Conservation (phyloP, 2,113 vertebrate species). For the Agapornis roseicollis region DNA sequence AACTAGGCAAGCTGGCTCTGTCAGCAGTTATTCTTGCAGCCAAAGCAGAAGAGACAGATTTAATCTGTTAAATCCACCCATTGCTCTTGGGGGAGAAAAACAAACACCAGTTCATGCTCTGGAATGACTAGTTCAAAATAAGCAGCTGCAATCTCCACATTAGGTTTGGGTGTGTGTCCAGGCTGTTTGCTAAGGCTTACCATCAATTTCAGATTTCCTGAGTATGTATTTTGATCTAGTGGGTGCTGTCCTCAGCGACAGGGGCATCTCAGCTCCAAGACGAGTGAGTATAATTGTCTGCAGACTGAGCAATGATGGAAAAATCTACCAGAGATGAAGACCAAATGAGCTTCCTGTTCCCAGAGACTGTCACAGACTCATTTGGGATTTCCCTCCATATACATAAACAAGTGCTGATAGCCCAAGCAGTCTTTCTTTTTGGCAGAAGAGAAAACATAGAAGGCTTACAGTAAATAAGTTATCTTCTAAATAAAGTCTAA, state of each 20-base stretch:
- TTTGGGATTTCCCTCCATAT: background rate
- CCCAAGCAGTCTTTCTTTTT: background rate
- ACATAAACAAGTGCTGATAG: background rate
- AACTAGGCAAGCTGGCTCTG: background rate
- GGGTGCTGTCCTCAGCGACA: background rate
- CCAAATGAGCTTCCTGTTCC: background rate
- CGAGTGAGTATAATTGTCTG: background rate
- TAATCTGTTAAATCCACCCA: background rate
- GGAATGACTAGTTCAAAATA: background rate
- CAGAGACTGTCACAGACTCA: background rate
- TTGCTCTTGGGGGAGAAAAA: background rate
- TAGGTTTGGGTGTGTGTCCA: rapidly evolving
- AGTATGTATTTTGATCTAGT: background rate
- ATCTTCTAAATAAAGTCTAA: background rate
- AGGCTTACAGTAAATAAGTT: constrained; percentile 42
- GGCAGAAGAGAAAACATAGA: background rate
- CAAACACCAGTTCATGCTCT: background rate
- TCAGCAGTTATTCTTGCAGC: background rate
- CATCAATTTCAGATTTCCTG: background rate
- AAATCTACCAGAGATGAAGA: background rate
- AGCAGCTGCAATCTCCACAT: background rate
- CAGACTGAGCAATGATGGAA: background rate
- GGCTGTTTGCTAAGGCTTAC: background rate
- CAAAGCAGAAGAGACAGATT: background rate
- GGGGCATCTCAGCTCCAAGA: background rate